Percentiles rank a stretch among this genome's conserved stretches.
phyloP scores from a whole-genome alignment of 2,797 vertebrate species.

The Phataginus tricuspis region DNA sequence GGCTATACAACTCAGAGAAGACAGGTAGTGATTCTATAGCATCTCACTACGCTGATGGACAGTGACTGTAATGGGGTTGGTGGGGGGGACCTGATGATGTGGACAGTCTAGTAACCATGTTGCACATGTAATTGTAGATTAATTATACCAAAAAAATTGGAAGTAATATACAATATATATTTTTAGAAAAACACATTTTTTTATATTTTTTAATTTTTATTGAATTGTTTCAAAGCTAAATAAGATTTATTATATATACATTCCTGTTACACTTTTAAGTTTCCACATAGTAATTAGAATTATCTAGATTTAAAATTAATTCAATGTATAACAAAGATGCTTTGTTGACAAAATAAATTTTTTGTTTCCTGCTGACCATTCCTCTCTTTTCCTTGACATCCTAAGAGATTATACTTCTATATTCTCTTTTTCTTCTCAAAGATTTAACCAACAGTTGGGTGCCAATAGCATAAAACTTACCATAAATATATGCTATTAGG shows the following conservation, averaged over 20 bases:
- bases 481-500: constrained; percentile 31
- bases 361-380: constrained; percentile 61
- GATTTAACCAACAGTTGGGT: constrained; percentile 33
- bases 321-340: constrained; percentile 73
- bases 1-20: too few relatives aligned
- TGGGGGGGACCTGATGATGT: too few relatives aligned
- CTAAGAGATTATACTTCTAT: background rate
- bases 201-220: constrained; percentile 43
- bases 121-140: too few relatives aligned
- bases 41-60: too few relatives aligned
- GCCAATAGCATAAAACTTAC: constrained; percentile 21
- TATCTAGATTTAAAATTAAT: constrained; percentile 79
- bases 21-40: too few relatives aligned
- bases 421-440: constrained; percentile 66
- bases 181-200: constrained; percentile 32
- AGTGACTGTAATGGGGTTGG: too few relatives aligned
- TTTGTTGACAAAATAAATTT: constrained; percentile 66
- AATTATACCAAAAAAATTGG: background rate
- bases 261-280: constrained; percentile 62
- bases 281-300: constrained; percentile 75
- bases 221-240: background rate
- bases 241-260: constrained; percentile 75
- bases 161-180: constrained; percentile 51
- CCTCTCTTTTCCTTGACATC: constrained; percentile 46
- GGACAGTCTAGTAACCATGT: too few relatives aligned